Evolutionary conservation across 2,113 vertebrate genomes (phyloP), one percentile per base, ranked within the genome.

Genomic region (Donacobius atricapilla): DNA sequence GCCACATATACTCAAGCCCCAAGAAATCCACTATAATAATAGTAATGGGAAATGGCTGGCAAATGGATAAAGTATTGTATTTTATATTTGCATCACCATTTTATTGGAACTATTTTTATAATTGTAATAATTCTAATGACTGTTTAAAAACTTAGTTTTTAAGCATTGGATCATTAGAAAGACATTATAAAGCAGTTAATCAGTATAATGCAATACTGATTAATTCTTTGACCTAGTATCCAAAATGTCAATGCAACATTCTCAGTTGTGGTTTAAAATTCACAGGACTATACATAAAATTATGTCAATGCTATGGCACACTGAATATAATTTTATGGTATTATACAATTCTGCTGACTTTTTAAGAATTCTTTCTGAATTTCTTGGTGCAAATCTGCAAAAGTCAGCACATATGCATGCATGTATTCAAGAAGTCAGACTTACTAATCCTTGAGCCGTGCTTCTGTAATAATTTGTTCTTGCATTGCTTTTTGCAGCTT

Each of bases 401-500:
- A 90, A 89, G 85, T 75, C 81, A 84, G 65, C 72, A 73, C 35
- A 58, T 65, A 8, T 73, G 70, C 69, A 53, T 96, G 73, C 64
- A 30, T n/a, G 28, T 53, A 45, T 82, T 86, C 51, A 87, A 57
- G 78, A 65, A 66, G 12, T 73, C 80, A 77, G 47, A 93, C 47
- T 75, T 91, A 69, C 51, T 73, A 86, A 86, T 94, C 95, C 97
- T 97, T 97, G 57, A 45, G 94, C 95, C 47, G 0, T 93, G 86
- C 93, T 93, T 95, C 94, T 92, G 79, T 98, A 98, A 98, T 97
- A 90, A 96, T 93, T 96, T 97, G 31, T 98, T 96, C 93, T 97
- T 93, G 86, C 97, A 91, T 98, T 98, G 95, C 97, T 95, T 98
- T 97, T 98, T 98, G 92, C 97, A 99, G 99, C 99, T 99, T 93